phyloP scores from a whole-genome alignment of 2,888 invertebrate species.

The Dolomedes plantarius region DNA sequence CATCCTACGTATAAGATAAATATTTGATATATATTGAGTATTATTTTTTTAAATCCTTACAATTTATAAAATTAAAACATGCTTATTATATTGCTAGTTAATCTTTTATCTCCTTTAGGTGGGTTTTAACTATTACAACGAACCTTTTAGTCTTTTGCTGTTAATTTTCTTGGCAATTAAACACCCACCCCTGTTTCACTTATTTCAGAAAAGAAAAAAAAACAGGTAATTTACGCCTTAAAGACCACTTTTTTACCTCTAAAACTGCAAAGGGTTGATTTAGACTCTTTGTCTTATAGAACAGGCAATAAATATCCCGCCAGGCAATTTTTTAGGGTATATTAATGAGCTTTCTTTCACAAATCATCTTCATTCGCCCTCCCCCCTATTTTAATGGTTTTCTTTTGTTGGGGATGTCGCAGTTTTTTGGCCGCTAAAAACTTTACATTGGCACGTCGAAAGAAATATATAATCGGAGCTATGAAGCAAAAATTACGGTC shows the following conservation, averaged over 20 bases:
- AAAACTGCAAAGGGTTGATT: not conserved
- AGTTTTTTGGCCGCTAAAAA: not conserved
- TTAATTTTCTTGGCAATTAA: too few species aligned
- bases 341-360: slow-evolving; percentile 28
- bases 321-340: slow-evolving; percentile 33
- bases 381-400: not conserved
- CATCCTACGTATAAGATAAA: too few species aligned
- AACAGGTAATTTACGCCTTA: not conserved
- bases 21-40: too few species aligned
- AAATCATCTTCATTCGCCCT: not conserved
- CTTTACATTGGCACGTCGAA: not conserved
- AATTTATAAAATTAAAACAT: too few species aligned
- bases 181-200: too few species aligned
- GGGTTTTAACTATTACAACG: not conserved
- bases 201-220: not conserved
- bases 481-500: slow-evolving; percentile 8
- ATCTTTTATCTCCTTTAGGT: not conserved
- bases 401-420: not conserved
- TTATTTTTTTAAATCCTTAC: too few species aligned
- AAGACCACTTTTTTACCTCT: not conserved
- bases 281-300: not conserved
- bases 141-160: too few species aligned
- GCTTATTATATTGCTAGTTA: too few species aligned
- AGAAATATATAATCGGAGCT: not conserved
- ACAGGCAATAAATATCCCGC: slow-evolving; percentile 7